Conservation (phyloP, 2,113 vertebrate species). For the Neolamprologus sp. region DNA sequence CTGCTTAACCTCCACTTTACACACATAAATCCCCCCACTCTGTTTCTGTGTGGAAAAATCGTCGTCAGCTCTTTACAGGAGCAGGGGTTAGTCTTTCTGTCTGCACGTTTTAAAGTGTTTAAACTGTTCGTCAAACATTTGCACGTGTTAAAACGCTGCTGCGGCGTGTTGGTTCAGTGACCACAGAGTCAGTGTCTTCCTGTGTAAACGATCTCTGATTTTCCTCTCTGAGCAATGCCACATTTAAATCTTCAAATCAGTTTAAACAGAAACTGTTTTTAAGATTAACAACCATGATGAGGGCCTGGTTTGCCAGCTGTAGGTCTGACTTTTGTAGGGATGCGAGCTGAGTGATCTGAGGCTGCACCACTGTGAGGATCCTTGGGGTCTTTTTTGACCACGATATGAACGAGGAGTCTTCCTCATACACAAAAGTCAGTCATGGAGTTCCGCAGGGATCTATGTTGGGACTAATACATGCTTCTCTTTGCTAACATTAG, state of each 20-base stretch:
- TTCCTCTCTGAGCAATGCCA: background rate
- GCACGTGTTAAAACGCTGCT: background rate
- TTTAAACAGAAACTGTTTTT: background rate
- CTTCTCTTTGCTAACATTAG: background rate
- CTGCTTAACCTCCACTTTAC: background rate
- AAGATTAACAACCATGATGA: background rate
- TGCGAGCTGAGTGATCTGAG: background rate
- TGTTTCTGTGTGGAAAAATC: background rate
- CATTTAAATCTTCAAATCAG: background rate
- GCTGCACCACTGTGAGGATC: background rate
- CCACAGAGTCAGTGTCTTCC: background rate
- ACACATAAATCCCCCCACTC: background rate
- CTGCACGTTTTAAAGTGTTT: background rate
- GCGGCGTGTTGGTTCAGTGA: background rate
- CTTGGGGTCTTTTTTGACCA: background rate
- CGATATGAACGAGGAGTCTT: background rate
- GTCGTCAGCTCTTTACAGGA: background rate
- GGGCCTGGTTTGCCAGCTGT: background rate
- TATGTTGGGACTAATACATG: background rate
- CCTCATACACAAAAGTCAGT: background rate
- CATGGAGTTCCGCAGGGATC: background rate
- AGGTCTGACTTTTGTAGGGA: background rate
- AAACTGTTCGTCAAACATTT: background rate
- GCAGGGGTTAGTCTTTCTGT: background rate
- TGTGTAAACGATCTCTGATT: background rate